A percentile compares a stretch with the other conserved stretches of the same genome.
These are phyloP conservation scores for Tanaodytes sp. DNA, from an alignment of 2,888 invertebrate species.

Conservation along the genomic window DNA sequence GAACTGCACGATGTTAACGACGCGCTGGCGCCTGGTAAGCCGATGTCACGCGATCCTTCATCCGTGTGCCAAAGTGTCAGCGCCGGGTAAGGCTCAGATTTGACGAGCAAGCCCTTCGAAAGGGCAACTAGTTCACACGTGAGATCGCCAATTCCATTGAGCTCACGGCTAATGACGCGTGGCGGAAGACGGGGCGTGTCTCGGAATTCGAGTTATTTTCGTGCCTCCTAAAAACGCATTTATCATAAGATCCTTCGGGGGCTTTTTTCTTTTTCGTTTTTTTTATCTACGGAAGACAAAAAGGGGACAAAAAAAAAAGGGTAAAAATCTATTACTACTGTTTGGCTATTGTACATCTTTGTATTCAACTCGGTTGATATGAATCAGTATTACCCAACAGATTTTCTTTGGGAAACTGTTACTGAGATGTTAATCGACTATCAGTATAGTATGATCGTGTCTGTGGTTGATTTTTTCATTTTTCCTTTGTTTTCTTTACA, in stretches of 20 bases:
- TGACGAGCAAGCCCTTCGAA: constrained; percentile 43
- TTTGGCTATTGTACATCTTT: background rate
- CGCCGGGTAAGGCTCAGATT: constrained; percentile 34
- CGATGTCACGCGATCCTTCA: constrained; percentile 70
- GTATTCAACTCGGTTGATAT: too few relatives aligned
- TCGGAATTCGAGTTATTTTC: constrained; percentile 67
- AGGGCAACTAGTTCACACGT: constrained; percentile 55
- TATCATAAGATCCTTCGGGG: constrained; percentile 58
- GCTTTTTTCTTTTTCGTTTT: constrained; percentile 19
- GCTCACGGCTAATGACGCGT: constrained; percentile 58
- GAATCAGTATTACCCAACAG: too few relatives aligned
- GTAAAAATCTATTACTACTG: constrained; percentile 25
- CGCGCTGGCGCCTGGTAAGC: constrained; percentile 68
- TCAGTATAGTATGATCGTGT: too few relatives aligned
- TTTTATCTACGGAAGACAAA: background rate
- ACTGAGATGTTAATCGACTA: too few relatives aligned
- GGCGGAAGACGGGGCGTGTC: constrained; percentile 62
- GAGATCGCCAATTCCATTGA: constrained; percentile 51
- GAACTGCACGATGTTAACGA: constrained; percentile 60
- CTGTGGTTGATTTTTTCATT: too few relatives aligned
- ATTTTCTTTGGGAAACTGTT: too few relatives aligned
- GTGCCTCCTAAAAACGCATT: constrained; percentile 61
- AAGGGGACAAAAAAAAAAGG: background rate
- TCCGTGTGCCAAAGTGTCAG: constrained; percentile 63
- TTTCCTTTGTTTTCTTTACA: too few relatives aligned